Percentiles rank a stretch among this genome's conserved stretches.
phyloP scores from a whole-genome alignment of 2,113 vertebrate species.

The Mirza zaza region DNA sequence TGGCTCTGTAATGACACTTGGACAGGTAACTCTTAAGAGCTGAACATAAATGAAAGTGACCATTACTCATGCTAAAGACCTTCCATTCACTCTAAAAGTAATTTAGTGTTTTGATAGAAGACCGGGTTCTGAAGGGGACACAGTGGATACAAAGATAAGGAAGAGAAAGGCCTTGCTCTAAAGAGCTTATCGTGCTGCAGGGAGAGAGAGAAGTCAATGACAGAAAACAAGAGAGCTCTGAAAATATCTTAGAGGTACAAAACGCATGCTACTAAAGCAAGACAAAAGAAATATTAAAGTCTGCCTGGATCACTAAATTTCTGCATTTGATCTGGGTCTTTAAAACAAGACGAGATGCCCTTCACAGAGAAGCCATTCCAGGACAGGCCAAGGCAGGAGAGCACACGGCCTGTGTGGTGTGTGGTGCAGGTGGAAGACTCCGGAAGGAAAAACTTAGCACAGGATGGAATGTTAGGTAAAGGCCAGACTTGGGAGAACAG shows the following conservation, averaged over 20 bases:
- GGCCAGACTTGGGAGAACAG: background rate
- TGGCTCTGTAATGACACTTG: background rate
- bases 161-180: background rate
- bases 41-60: background rate
- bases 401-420: too few species aligned
- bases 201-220: background rate
- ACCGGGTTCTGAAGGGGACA: background rate
- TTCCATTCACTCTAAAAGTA: background rate
- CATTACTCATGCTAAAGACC: background rate
- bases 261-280: background rate
- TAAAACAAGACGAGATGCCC: background rate
- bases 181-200: background rate
- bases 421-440: background rate
- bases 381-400: background rate
- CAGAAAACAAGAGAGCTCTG: background rate
- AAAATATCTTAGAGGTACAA: background rate
- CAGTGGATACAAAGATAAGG: background rate
- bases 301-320: background rate
- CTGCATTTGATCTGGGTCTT: slow-evolving; percentile 9
- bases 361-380: background rate
- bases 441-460: background rate
- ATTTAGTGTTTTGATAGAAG: background rate
- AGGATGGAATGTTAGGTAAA: background rate
- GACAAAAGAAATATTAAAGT: background rate
- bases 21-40: background rate